Conservation (phyloP, 2,113 vertebrate species). For the Nerophis ophidion region DNA sequence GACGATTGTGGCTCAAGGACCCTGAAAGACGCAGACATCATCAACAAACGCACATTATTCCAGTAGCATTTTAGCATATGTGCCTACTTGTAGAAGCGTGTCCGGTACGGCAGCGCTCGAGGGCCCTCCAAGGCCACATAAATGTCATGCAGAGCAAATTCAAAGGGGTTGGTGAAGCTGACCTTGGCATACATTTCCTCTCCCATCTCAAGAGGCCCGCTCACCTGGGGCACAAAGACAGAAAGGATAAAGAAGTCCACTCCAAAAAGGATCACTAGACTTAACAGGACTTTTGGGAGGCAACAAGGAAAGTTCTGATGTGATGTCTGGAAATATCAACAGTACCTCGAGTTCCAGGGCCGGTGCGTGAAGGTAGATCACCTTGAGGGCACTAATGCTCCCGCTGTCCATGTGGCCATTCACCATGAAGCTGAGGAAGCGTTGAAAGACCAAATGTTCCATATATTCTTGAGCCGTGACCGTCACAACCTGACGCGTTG, state of each 20-base stretch:
- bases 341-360: conserved; percentile 71
- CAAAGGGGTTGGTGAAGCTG: conserved; percentile 79
- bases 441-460: conserved; percentile 72
- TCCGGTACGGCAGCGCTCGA: conserved; percentile 49
- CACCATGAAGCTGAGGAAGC: conserved; percentile 74
- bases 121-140: conserved; percentile 75
- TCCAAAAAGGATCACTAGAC: too few species aligned
- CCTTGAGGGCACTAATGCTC: conserved; percentile 66
- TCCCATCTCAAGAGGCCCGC: conserved; percentile 2
- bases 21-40: conserved; percentile 28
- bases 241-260: too few species aligned
- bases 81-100: conserved; percentile 70
- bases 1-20: conserved; percentile 6
- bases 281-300: too few species aligned
- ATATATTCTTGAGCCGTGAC: conserved; percentile 74
- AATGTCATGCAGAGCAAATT: conserved; percentile 60
- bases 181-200: conserved; percentile 62
- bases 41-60: not conserved
- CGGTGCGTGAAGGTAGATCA: conserved; percentile 63
- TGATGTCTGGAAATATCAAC: too few species aligned
- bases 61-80: not conserved
- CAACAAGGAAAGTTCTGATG: too few species aligned
- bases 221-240: conserved; percentile 20
- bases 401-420: conserved; percentile 59
- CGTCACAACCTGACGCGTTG: conserved; percentile 41